Evolutionary conservation across 2,888 invertebrate genomes (phyloP), one percentile per base, ranked within the genome.

Genomic region (Tryphoninae sp.): DNA sequence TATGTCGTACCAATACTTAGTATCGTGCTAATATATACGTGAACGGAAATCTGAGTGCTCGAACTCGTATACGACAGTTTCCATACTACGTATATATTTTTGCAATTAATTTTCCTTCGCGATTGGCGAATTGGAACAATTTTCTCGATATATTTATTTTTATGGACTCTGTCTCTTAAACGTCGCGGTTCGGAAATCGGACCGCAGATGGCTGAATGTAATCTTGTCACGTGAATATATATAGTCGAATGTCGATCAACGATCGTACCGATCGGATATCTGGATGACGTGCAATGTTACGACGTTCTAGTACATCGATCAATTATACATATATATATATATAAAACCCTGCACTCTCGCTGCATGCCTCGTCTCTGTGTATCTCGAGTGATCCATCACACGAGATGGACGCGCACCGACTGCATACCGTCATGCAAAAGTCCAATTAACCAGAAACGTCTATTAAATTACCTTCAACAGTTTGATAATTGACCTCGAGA

Each of bases 391-490:
- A 81, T 81, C 78, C 74, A 81, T 81, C 78, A 81, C 74, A 78
- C 65, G 61, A 23, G 74, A 74, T 74, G 45, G 69, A 69, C 74
- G 33, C 33, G 53, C 40, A 26, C 19, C 19, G 59, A 74, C 49
- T 65, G 53, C 81, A 69, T 65, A 58, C 26, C 78, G 33, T 81
- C 74, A 75, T 81, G 74, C 59, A 78, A 81, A 74, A 81, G 78
- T 75, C 78, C 78, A 81, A 81, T 81, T 81, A 81, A 71, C 78
- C 42, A 61, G 71, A 55, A 49, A 78, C 71, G 65, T 81, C 71
- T 19, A 67, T 71, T 55, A 33, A 78, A 78, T 78, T 75, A 71
- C 49, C 53, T 23, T 72, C 71, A 72, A 71, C 53, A 61, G 71
- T 68, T 72, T 61, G 80, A 76, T 65, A 67, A 67, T 71, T 65